Percentiles rank a stretch among this genome's conserved stretches.
Evolutionary conservation across 2,797 vertebrate genomes (phyloP).

Genomic region (Poeciliopsis gracilis): DNA sequence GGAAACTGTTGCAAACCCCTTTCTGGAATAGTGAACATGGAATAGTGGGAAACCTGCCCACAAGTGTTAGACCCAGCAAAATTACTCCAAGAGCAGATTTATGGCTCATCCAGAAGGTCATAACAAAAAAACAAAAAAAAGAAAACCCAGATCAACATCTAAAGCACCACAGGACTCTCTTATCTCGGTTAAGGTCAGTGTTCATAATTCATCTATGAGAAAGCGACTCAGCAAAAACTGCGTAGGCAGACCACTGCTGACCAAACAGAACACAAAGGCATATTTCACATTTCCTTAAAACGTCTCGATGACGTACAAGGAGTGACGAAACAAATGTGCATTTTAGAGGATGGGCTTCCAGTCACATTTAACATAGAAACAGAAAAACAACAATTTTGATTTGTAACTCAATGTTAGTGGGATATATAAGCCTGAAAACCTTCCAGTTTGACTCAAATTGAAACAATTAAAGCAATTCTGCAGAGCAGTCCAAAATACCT

Average conservation of each 20-base stretch:
- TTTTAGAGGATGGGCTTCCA: background rate
- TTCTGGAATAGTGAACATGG: background rate
- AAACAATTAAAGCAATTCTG: background rate
- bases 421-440: background rate
- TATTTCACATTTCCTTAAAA: background rate
- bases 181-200: background rate
- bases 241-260: background rate
- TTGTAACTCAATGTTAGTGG: background rate
- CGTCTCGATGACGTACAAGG: background rate
- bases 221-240: background rate
- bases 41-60: background rate
- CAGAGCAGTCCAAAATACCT: background rate
- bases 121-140: background rate
- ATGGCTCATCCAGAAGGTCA: background rate
- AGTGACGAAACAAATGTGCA: background rate
- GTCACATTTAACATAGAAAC: background rate
- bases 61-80: background rate
- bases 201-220: background rate
- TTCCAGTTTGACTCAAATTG: background rate
- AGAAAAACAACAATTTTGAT: background rate
- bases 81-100: conserved; percentile 2
- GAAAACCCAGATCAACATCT: background rate
- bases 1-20: background rate
- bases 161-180: background rate
- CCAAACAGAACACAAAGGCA: background rate